Evolutionary conservation across 2,888 invertebrate genomes (phyloP).

Genomic region (Drosophila yooni): DNA sequence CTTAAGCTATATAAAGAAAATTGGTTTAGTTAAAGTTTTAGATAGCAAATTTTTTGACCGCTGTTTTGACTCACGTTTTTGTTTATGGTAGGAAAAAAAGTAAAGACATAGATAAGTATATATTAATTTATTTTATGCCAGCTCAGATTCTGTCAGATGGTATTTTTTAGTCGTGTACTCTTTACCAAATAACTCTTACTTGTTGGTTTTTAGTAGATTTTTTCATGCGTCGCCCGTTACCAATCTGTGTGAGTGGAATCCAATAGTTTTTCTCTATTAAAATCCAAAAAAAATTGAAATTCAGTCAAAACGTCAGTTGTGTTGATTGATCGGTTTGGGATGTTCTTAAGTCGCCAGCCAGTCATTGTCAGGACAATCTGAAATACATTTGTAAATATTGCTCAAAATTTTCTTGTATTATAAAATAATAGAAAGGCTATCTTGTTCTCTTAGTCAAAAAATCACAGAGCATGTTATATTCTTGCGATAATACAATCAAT

Average conservation of each 20-base stretch:
- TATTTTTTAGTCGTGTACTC: neutral
- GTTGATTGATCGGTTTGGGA: neutral
- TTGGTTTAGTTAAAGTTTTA: neutral
- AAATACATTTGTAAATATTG: neutral
- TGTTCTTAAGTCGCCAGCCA: neutral
- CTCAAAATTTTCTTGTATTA: neutral
- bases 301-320: neutral
- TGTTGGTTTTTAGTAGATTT: constrained; percentile 27
- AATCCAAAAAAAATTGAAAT: neutral
- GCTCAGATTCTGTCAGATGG: neutral
- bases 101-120: no score
- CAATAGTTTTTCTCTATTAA: constrained; percentile 39
- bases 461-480: neutral
- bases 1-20: neutral
- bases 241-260: constrained; percentile 42
- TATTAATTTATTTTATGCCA: no score
- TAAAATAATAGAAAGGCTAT: neutral
- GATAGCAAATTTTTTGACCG: no score
- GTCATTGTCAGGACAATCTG: neutral
- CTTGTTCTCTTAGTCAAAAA: neutral
- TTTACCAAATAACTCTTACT: neutral
- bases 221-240: constrained; percentile 35
- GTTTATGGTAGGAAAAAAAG: no score
- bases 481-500: neutral
- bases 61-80: no score